Base-by-base conservation (phyloP, 2,113 vertebrate genomes). In the Anolis carolinensis region DNA sequence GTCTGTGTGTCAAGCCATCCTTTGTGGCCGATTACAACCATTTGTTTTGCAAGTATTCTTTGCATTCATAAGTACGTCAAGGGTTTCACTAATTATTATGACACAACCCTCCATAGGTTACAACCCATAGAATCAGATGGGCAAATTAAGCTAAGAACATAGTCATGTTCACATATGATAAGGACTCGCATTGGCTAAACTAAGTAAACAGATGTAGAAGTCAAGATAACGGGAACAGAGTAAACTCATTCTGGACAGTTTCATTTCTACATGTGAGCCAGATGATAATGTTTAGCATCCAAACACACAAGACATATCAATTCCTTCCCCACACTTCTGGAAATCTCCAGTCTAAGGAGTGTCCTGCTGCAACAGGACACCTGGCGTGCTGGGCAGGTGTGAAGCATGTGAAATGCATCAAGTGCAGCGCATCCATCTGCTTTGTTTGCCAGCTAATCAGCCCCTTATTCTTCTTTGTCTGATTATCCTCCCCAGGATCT, bases 371-470 rank as follows among this genome's bases (percentile, higher is more conserved):
- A 70, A 32, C 44, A 79, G n/a, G 62, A 80, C 44, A 88, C 78
- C 77, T 81, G 77, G 85, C 14, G 32, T 7, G 20, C 50, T 62
- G 34, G 27, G 82, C 70, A 84, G 87, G 77, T 80, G 55, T 68
- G 39, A 44, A 27, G 39, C 71, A 80, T 67, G 27, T 59, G 77
- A 68, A 11, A 11, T 67, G 27, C 11, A 55, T 76, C 62, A 27
- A n/a, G 21, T 76, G 62, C 72, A 27, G 18, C 55, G 25, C 55
- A 39, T 62, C 30, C 81, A 63, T 70, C 85, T 83, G 84, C 59
- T 84, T 86, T 86, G 76, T 89, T 89, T 62, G 9, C 34, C 62
- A 68, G 78, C 82, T 89, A 89, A 87, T 89, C 85, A 86, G 73
- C 70, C 48, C 30, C 71, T 89, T 81, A 87, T 89, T 89, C 65